A percentile compares a stretch with the other conserved stretches of the same genome.
Conservation (phyloP, 2,888 invertebrate species). For the Blomia tropicalis region DNA sequence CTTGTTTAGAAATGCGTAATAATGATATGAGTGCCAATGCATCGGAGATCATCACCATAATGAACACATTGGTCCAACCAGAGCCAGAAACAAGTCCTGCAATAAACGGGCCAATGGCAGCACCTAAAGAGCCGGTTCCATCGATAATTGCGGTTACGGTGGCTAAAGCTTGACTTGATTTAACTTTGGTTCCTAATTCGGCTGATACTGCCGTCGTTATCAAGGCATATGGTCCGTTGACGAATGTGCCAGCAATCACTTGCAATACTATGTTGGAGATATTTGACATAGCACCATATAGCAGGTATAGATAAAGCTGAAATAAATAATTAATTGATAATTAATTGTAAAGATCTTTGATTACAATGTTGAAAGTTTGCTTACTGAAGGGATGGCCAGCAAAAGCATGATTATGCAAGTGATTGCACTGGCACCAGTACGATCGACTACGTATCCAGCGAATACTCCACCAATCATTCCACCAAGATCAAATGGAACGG, state of each 20-base stretch:
- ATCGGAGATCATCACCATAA: constrained; percentile 37
- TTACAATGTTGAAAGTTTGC: constrained; percentile 26
- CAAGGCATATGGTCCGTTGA: constrained; percentile 87
- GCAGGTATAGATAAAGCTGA: constrained; percentile 30
- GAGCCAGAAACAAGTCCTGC: constrained; percentile 59
- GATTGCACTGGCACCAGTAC: constrained; percentile 61
- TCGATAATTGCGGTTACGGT: constrained; percentile 97
- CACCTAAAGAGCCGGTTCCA: constrained; percentile 79
- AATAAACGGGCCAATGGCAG: constrained; percentile 76
- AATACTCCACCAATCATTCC: constrained; percentile 74
- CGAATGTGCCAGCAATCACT: constrained; percentile 35
- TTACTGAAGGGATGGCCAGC: constrained; percentile 64
- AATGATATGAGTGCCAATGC: constrained; percentile 33
- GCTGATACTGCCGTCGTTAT: constrained; percentile 93
- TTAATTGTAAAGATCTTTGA: constrained; percentile 14
- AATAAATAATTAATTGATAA: constrained; percentile 9
- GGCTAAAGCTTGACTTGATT: constrained; percentile 71
- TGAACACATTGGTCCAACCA: constrained; percentile 42
- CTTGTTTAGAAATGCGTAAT: constrained; percentile 26
- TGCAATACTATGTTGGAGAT: constrained; percentile 27
- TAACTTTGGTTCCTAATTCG: constrained; percentile 71
- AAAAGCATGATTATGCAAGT: constrained; percentile 67
- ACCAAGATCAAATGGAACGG: constrained; percentile 47
- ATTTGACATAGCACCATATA: constrained; percentile 25
- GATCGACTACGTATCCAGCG: constrained; percentile 70